Percentiles rank a stretch among this genome's conserved stretches.
phyloP scores from a whole-genome alignment of 2,888 invertebrate species.

The Drosophila koepferae region DNA sequence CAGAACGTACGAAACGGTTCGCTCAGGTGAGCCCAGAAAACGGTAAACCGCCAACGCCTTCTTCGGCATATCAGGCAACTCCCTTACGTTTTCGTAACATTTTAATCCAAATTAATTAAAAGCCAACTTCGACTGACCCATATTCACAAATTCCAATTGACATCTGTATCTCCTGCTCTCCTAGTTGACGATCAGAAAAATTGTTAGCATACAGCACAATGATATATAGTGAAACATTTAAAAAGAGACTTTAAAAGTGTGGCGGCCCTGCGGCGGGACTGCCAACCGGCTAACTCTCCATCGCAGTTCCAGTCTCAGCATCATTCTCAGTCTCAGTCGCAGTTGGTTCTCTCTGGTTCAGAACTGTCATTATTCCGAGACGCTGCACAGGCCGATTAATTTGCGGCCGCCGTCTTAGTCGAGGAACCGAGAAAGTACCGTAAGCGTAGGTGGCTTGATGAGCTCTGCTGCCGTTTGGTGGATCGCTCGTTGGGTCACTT shows the following conservation, averaged over 20 bases:
- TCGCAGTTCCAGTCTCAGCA: not conserved
- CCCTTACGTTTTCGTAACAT: slow-evolving; percentile 56
- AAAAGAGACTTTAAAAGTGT: slow-evolving; percentile 72
- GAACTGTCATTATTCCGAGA: slow-evolving; percentile 52
- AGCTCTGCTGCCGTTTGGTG: slow-evolving; percentile 60
- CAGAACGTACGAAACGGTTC: slow-evolving; percentile 32
- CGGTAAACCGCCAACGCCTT: slow-evolving; percentile 80
- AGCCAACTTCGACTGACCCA: slow-evolving; percentile 55
- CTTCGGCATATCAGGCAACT: slow-evolving; percentile 67
- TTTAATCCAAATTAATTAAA: slow-evolving; percentile 79
- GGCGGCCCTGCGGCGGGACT: slow-evolving; percentile 57
- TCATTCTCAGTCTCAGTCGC: slow-evolving; percentile 1
- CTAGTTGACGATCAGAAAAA: slow-evolving; percentile 50
- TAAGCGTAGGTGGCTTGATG: slow-evolving; percentile 79
- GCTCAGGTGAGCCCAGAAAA: slow-evolving; percentile 69
- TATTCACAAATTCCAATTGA: slow-evolving; percentile 53
- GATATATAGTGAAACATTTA: slow-evolving; percentile 70
- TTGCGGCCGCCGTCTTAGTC: slow-evolving; percentile 54
- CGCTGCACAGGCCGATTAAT: slow-evolving; percentile 67
- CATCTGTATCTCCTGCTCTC: slow-evolving; percentile 46
- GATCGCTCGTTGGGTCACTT: slow-evolving; percentile 48
- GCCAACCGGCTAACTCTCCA: slow-evolving; percentile 28
- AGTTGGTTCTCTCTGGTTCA: slow-evolving; percentile 9
- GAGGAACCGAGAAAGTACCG: slow-evolving; percentile 64
- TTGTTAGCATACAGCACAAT: slow-evolving; percentile 43